phyloP scores from a whole-genome alignment of 2,797 vertebrate species.

The Sebastes vulpes region DNA sequence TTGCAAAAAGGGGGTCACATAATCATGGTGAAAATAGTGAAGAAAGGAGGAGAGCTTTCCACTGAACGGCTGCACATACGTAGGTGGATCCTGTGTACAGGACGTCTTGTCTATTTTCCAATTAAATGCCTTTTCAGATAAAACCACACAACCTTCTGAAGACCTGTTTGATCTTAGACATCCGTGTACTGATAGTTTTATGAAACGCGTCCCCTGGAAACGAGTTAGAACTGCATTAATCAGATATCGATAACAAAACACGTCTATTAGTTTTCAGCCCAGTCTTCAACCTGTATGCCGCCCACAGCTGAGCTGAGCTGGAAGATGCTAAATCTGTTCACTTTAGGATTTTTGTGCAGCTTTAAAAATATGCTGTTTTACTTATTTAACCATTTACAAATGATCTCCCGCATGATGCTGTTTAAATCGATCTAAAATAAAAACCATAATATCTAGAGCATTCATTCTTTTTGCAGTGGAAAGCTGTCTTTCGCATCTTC shows the following conservation, averaged over 20 bases:
- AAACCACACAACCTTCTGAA: not conserved
- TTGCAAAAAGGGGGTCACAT: constrained; percentile 78
- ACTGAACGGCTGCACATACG: not conserved
- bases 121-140: constrained; percentile 23
- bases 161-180: not conserved
- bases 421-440: too few relatives aligned
- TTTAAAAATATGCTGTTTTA: not conserved
- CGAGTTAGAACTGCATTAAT: not conserved
- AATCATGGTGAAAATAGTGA: constrained; percentile 70
- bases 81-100: constrained; percentile 22
- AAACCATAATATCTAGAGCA: too few relatives aligned
- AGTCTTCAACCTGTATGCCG: not conserved
- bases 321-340: fast-evolving
- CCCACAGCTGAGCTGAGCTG: not conserved
- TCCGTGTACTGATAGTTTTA: not conserved
- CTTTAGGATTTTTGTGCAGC: not conserved
- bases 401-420: too few relatives aligned
- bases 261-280: not conserved
- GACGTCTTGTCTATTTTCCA: not conserved
- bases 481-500: too few relatives aligned
- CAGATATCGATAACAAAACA: not conserved
- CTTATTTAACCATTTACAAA: not conserved
- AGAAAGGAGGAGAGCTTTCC: constrained; percentile 32
- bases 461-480: too few relatives aligned
- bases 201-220: not conserved